Percentiles rank a stretch among this genome's conserved stretches.
phyloP scores from a whole-genome alignment of 2,113 vertebrate genomes.

The Pelobates fuscus region DNA sequence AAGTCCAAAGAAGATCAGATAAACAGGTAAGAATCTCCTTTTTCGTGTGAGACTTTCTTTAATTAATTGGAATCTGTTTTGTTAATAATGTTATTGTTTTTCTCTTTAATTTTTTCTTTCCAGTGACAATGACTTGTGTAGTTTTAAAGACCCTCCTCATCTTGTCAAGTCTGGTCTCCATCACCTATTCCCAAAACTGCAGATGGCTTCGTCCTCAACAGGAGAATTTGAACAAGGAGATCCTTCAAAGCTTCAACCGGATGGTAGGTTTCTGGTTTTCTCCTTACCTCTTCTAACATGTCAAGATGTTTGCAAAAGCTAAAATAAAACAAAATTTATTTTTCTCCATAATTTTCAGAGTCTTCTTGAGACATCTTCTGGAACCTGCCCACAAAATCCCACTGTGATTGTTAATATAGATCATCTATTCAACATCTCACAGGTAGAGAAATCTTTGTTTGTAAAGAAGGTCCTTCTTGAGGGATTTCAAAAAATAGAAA shows the following conservation, averaged over 20 bases:
- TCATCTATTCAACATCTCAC: not conserved
- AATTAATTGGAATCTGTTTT: not conserved
- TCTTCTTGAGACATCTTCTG: not conserved
- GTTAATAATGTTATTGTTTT: not conserved
- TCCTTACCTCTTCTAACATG: not conserved
- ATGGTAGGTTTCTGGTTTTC: not conserved
- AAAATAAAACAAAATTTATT: too few species aligned
- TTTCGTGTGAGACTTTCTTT: not conserved
- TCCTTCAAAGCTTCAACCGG: not conserved
- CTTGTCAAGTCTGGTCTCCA: not conserved
- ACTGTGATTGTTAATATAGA: not conserved
- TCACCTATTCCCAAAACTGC: not conserved
- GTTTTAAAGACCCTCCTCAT: not conserved
- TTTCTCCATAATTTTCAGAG: not conserved
- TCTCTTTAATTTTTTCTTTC: too few species aligned
- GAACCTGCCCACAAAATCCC: not conserved
- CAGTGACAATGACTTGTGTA: not conserved
- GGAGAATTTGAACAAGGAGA: not conserved
- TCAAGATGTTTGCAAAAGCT: not conserved
- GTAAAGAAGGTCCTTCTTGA: not conserved
- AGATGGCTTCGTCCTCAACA: slow-evolving; percentile 21
- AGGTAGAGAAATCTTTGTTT: slow-evolving; percentile 27
- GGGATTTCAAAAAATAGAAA: too few species aligned
- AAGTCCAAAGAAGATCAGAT: too few species aligned
- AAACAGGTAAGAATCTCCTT: too few species aligned